A percentile compares a stretch with the other conserved stretches of the same genome.
These are phyloP conservation scores for Pungitius pungitius DNA, from an alignment of 2,113 vertebrate species.

Conservation along the genomic window DNA sequence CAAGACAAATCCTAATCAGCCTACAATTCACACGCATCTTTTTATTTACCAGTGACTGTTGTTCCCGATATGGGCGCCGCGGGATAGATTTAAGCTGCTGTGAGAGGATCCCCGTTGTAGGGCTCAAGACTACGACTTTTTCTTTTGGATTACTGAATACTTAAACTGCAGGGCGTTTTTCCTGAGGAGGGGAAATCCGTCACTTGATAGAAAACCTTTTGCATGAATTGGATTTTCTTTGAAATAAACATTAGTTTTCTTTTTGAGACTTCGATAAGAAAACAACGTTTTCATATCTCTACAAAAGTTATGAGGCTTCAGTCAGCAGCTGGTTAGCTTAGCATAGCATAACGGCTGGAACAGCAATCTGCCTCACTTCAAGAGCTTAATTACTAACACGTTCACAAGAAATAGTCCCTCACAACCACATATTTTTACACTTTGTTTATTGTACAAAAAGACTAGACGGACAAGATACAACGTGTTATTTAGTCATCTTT, in stretches of 20 bases:
- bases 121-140: background rate
- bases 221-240: background rate
- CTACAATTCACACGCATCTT: conserved; percentile 16
- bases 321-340: background rate
- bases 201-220: background rate
- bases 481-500: background rate
- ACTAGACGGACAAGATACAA: background rate
- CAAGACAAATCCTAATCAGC: conserved; percentile 16
- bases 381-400: background rate
- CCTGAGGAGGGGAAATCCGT: background rate
- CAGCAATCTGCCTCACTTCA: background rate
- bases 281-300: background rate
- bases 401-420: background rate
- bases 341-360: background rate
- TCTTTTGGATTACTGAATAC: background rate
- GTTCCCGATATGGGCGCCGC: background rate
- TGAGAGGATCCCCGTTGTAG: background rate
- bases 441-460: background rate
- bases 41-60: background rate
- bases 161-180: background rate
- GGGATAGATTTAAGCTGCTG: background rate
- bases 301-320: background rate
- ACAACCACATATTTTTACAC: background rate
- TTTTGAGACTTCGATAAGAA: background rate
- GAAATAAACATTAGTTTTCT: background rate